phyloP scores from a whole-genome alignment of 92 coral and sea anemone species.

The Micromussa lordhowensis region DNA sequence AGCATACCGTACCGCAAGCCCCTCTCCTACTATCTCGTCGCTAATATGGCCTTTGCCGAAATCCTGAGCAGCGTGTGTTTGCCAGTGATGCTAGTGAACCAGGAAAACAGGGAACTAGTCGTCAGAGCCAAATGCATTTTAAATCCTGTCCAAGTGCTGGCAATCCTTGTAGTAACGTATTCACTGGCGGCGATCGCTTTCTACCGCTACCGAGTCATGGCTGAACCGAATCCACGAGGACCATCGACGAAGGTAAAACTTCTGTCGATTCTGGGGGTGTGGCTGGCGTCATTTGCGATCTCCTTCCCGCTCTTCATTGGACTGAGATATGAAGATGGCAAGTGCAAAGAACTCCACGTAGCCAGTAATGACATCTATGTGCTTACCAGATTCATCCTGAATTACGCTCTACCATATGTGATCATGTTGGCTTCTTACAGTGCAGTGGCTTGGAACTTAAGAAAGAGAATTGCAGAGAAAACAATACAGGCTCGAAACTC shows the following conservation, averaged over 20 bases:
- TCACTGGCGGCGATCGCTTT: constrained; percentile 63
- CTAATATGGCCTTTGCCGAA: constrained; percentile 70
- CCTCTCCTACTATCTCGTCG: constrained; percentile 64
- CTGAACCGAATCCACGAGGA: constrained; percentile 8
- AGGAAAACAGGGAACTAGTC: constrained; percentile 23
- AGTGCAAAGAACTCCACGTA: neutral
- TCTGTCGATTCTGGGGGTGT: constrained; percentile 30
- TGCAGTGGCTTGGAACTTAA: constrained; percentile 49
- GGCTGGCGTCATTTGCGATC: constrained; percentile 47
- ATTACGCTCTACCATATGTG: constrained; percentile 52
- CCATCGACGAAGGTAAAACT: constrained; percentile 21
- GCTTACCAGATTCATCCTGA: constrained; percentile 34
- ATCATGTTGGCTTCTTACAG: constrained; percentile 65
- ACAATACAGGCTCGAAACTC: neutral
- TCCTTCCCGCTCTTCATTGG: constrained; percentile 43
- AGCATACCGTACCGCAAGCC: constrained; percentile 53
- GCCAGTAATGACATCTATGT: constrained; percentile 9
- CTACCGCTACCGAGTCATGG: constrained; percentile 49
- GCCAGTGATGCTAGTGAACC: constrained; percentile 35
- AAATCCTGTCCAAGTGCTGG: constrained; percentile 50
- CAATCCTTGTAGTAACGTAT: constrained; percentile 49
- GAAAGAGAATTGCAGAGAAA: constrained; percentile 3
- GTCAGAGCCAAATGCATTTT: constrained; percentile 41
- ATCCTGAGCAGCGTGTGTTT: constrained; percentile 44
- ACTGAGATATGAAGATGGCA: constrained; percentile 23